phyloP scores from a whole-genome alignment of 2,797 vertebrate species.

The Natrix natrix region DNA sequence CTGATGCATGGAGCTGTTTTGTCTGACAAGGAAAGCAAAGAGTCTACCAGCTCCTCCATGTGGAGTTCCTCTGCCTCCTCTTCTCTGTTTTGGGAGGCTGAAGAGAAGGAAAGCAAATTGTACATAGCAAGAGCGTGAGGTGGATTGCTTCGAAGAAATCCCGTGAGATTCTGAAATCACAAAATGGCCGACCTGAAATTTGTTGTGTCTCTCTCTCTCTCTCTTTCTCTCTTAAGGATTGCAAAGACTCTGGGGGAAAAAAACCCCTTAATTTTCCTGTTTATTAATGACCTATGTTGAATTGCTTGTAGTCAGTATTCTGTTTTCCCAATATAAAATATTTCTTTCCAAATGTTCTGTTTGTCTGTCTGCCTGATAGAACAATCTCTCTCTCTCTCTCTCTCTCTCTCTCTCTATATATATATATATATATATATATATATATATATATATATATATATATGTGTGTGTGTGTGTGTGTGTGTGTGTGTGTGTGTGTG shows the following conservation, averaged over 20 bases:
- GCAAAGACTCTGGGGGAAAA: neutral
- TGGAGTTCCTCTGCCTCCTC: neutral
- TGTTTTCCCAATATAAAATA: neutral
- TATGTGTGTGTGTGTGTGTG: too few relatives aligned
- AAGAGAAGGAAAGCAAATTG: neutral
- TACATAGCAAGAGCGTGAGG: accelerated
- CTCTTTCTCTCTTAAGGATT: neutral
- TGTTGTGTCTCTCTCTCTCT: neutral
- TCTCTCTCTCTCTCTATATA: too few relatives aligned
- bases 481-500: too few relatives aligned
- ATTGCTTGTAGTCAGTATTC: neutral
- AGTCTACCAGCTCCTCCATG: neutral
- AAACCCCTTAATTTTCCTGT: neutral
- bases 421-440: too few relatives aligned
- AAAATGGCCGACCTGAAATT: too few relatives aligned
- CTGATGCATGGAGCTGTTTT: neutral
- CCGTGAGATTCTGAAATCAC: neutral
- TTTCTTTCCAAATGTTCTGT: neutral
- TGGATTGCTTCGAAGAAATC: neutral
- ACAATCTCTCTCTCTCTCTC: too few relatives aligned
- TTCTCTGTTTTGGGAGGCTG: neutral
- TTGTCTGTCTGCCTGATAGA: too few relatives aligned
- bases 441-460: too few relatives aligned
- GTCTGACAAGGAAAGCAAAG: neutral
- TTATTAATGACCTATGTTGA: neutral